phyloP scores from a whole-genome alignment of 1,140 invertebrate species.

The Tetragnatha versicolor region DNA sequence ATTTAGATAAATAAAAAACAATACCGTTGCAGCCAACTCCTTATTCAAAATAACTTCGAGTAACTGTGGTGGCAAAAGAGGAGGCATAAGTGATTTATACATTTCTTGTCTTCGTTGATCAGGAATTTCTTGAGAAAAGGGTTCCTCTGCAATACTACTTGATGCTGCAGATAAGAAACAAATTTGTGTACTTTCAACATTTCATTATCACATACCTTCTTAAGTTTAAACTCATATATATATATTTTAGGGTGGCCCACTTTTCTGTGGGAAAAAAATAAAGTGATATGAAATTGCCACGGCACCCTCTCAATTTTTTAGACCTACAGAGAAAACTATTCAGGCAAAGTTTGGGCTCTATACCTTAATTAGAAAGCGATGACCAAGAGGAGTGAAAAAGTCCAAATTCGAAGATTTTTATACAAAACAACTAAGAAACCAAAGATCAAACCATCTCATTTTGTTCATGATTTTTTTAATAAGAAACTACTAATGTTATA shows the following conservation, averaged over 20 bases:
- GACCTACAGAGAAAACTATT: neutral
- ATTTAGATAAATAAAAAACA: neutral
- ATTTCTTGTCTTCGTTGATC: conserved; percentile 86
- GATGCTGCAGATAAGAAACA: conserved; percentile 52
- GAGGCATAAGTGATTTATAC: conserved; percentile 86
- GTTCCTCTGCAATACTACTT: conserved; percentile 66
- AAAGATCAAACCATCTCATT: too few relatives aligned
- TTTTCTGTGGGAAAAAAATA: too few relatives aligned
- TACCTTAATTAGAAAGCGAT: too few relatives aligned
- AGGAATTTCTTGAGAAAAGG: conserved; percentile 90
- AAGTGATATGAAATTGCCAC: neutral
- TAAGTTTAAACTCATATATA: too few relatives aligned
- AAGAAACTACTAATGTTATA: too few relatives aligned
- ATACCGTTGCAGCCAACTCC: conserved; percentile 84
- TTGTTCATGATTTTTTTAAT: too few relatives aligned
- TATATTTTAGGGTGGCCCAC: too few relatives aligned
- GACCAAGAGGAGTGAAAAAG: too few relatives aligned
- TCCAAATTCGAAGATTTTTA: too few relatives aligned
- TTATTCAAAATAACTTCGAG: conserved; percentile 99
- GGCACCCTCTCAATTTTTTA: neutral
- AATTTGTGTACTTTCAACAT: neutral
- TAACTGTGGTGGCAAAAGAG: conserved; percentile 94
- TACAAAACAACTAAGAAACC: too few relatives aligned
- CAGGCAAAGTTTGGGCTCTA: neutral
- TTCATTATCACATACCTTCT: too few relatives aligned